Base-by-base conservation (phyloP, 2,113 vertebrate species). In the Myrmophylax atrothorax region DNA sequence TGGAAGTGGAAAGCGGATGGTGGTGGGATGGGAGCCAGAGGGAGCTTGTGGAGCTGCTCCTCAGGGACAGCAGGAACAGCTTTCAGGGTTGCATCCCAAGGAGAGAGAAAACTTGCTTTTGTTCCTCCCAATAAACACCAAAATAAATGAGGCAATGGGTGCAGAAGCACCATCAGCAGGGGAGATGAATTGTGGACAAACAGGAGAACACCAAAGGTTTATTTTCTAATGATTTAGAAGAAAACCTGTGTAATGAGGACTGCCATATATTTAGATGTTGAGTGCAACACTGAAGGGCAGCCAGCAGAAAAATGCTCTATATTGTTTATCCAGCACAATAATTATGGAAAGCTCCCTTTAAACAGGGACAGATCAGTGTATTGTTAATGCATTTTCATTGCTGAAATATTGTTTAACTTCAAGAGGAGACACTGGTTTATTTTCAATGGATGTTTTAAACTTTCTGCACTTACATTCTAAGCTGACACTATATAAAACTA, bases 1-100 rank as follows among this genome's bases (percentile, higher is more conserved):
- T 50, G 93, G 59, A 74, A 90, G 56, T 55, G 90, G 69, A 63
- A 93, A 95, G 88, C 25, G 8, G 95, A 95, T 79, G 76, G 87
- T 19, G 81, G 19, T 42, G 90, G 94, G 80, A 91, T 42, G 10
- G 88, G 28, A 72, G 91, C 87, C 84, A 95, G 60, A 42, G 1
- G 33, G 44, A 66, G 70, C 16, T 75, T 1, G 18, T 8, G 63
- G 13, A 94, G 59, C 66, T 90, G 60, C 37, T 86, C 70, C 79
- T 63, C 72, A 49, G 50, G 42, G 18, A n/a, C 12, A 58, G 68
- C 38, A 23, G 3, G 15, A 44, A 62, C 6, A 87, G 42, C 40
- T 87, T 38, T 28, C 2, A 14, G 37, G 15, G 73, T 40, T 49
- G 59, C 5, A 38, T 6, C 69, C 68, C 35, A 22, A 42, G 26